Conservation (phyloP, 2,888 invertebrate species). For the Nudaria mundana region DNA sequence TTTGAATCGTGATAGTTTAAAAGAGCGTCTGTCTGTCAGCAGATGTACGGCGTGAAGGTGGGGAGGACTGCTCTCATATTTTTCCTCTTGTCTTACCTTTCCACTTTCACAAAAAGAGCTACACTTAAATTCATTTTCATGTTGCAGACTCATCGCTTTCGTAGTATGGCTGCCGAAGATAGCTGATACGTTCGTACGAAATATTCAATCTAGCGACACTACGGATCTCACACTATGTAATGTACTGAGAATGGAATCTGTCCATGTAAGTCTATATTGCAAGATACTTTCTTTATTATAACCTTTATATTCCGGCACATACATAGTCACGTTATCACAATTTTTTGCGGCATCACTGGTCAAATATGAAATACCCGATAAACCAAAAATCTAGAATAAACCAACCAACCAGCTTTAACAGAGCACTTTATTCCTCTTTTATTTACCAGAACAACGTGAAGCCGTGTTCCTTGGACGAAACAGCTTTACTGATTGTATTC, state of each 20-base stretch:
- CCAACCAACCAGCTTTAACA: no score
- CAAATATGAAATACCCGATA: no score
- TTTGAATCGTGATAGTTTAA: no score
- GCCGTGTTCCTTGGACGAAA: constrained; percentile 51
- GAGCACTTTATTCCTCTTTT: no score
- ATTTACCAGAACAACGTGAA: constrained; percentile 42
- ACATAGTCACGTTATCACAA: no score
- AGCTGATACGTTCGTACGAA: constrained; percentile 50
- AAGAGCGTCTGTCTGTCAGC: background rate
- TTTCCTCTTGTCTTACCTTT: no score
- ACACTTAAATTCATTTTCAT: no score
- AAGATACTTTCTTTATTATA: background rate
- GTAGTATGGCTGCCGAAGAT: constrained; percentile 62
- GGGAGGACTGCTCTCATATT: no score
- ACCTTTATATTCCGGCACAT: no score
- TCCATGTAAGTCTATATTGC: constrained; percentile 27
- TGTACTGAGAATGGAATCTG: constrained; percentile 35
- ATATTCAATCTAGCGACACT: constrained; percentile 50
- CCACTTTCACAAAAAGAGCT: no score
- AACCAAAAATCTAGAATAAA: no score
- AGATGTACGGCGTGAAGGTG: background rate
- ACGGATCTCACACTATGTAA: constrained; percentile 47
- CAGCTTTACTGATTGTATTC: constrained; percentile 50
- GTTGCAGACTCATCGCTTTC: constrained; percentile 50
- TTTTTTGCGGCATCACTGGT: no score